Base-by-base conservation (phyloP, 1,140 invertebrate genomes). In the Sinonovacula constricta region DNA sequence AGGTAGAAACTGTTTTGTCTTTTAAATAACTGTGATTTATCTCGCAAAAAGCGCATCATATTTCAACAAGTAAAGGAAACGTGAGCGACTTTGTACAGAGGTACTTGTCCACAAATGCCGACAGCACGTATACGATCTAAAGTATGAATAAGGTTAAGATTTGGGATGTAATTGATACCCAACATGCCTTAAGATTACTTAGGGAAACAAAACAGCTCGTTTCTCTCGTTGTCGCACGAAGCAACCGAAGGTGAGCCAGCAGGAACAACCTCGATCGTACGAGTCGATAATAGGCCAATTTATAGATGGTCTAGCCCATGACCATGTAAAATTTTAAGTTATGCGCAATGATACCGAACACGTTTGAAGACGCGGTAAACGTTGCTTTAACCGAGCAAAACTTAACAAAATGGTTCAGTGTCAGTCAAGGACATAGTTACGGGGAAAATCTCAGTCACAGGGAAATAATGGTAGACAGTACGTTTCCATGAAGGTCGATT, bases 81-180 rank as follows among this genome's bases (percentile, higher is more conserved):
- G n/a, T n/a, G n/a, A n/a, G n/a, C n/a, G n/a, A n/a, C n/a, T n/a
- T n/a, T n/a, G n/a, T n/a, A n/a, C n/a, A n/a, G n/a, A n/a, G n/a
- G n/a, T n/a, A n/a, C n/a, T n/a, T n/a, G n/a, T n/a, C n/a, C n/a
- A n/a, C n/a, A n/a, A n/a, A n/a, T n/a, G n/a, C n/a, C n/a, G n/a
- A n/a, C n/a, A n/a, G n/a, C n/a, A n/a, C n/a, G n/a, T n/a, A n/a
- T n/a, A n/a, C n/a, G n/a, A n/a, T n/a, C n/a, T n/a, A n/a, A n/a
- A n/a, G n/a, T n/a, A n/a, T n/a, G n/a, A n/a, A n/a, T n/a, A 59
- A 30, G 26, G 26, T 59, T 22, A n/a, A 30, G 1, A 28, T 22
- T 59, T 22, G 57, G 18, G 57, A 59, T 22, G 31, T 59, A 59
- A 28, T 59, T n/a, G 57, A 59, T 24, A 22, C 57, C 1, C 57